Conservation (phyloP, 2,113 vertebrate genomes). For the Apodemus speciosus region DNA sequence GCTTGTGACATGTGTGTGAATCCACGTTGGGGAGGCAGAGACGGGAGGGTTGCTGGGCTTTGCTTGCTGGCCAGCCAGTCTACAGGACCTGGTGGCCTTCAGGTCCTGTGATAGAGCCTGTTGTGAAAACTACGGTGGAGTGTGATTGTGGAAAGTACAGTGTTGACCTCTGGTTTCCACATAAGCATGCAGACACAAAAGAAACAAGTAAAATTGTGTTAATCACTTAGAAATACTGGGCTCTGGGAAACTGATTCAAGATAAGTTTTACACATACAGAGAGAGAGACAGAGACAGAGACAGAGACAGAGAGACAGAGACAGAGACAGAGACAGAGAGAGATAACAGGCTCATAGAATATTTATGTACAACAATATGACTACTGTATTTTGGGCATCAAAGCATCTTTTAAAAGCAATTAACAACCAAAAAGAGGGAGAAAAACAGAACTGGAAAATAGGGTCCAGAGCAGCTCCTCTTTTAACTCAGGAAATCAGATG, state of each 20-base stretch:
- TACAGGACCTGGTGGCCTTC: neutral
- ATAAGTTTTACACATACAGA: neutral
- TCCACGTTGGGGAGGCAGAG: neutral
- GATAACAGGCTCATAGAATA: neutral
- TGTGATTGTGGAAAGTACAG: no score
- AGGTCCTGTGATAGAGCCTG: neutral
- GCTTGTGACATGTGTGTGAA: no score
- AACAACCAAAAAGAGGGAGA: neutral
- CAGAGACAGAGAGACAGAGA: no score
- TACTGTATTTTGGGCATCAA: constrained; percentile 7
- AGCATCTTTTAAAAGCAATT: neutral
- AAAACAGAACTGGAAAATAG: neutral
- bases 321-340: neutral
- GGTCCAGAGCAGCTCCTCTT: neutral
- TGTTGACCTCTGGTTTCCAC: neutral
- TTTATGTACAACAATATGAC: neutral
- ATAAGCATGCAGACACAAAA: neutral
- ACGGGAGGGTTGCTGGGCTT: neutral
- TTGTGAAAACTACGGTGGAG: neutral
- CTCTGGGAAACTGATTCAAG: constrained; percentile 27
- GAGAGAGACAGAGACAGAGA: neutral
- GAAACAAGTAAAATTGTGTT: neutral
- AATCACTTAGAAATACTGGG: neutral
- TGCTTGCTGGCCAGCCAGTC: neutral
- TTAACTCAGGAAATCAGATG: neutral